Conservation (phyloP, 2,888 invertebrate species). For the Drosophila pegasa region DNA sequence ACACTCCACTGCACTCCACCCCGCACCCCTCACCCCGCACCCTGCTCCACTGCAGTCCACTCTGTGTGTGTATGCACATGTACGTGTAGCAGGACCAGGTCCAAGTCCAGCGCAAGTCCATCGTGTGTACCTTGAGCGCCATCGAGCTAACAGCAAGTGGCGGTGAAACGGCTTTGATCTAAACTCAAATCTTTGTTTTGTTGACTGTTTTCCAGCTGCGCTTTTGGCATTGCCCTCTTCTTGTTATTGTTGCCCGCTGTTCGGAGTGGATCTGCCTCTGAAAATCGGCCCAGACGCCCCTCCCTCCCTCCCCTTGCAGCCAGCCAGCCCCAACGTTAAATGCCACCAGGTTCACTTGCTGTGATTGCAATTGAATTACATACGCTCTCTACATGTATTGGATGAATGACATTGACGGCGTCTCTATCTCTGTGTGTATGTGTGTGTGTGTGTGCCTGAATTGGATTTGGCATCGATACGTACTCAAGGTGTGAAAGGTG, state of each 20-base stretch:
- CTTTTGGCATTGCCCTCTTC: conserved; percentile 67
- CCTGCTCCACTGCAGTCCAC: conserved; percentile 1
- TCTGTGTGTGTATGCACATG: conserved; percentile 13
- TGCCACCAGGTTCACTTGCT: conserved; percentile 77
- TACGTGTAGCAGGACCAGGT: conserved; percentile 28
- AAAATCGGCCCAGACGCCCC: conserved; percentile 24
- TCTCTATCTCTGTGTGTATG: conserved; percentile 5
- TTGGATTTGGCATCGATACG: conserved; percentile 47
- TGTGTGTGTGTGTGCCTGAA: conserved; percentile 19
- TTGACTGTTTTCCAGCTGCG: conserved; percentile 70
- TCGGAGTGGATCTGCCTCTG: conserved; percentile 49
- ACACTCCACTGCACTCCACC: conserved; percentile 10
- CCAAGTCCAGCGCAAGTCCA: conserved; percentile 59
- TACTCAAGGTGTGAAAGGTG: conserved; percentile 77
- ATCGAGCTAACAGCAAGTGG: conserved; percentile 77
- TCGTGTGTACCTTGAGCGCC: conserved; percentile 75
- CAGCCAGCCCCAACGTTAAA: conserved; percentile 53
- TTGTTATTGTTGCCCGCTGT: conserved; percentile 58
- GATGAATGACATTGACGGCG: conserved; percentile 66
- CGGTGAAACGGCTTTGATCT: conserved; percentile 78
- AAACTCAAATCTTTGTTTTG: conserved; percentile 74
- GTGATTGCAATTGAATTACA: conserved; percentile 76
- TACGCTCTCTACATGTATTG: conserved; percentile 43
- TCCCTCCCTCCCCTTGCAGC: conserved; percentile 1
- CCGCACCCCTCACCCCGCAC: too few relatives aligned